Evolutionary conservation across 2,113 vertebrate species (phyloP), one percentile per base, ranked within the genome.

Genomic region (Gnathonemus echidnorhynchus): DNA sequence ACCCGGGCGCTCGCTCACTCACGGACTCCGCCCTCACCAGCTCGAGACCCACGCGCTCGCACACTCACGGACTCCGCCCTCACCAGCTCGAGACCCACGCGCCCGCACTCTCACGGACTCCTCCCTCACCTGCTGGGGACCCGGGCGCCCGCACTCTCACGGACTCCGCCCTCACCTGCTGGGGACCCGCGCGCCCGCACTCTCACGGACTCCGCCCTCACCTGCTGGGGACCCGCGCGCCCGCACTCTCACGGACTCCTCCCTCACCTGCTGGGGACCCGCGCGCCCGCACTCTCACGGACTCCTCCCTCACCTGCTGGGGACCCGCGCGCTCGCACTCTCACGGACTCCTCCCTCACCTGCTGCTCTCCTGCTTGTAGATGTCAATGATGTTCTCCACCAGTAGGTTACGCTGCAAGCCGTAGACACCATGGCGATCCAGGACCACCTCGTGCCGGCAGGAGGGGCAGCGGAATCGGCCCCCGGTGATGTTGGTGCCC

Each of bases 301-400:
- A 58, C 27, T 17, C n/a, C 74, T 1, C 13, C 15, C 27, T 48
- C 24, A 74, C 39, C 80, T 21, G 5, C 48, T 8, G 0, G 27
- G 5, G 48, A 27, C 88, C 89, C 27, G 5, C 4, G 0, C 6
- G 45, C 19, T 56, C 24, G 8, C 87, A 13, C 53, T 2, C 27
- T 10, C 77, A 77, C 3, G 5, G 27, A 85, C 21, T 24, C 17
- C 3, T 0, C 3, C 2, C 84, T 62, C 0, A 92, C 90, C 35
- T 91, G 96, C 91, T 97, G 95, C 88, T 96, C 52, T 95, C 95
- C 92, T 97, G 96, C 92, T 98, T 98, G 93, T 97, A 98, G 92
- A 98, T 97, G 89, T 98, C 98, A 0, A 98, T 97, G 94, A 98
- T 98, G 93, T 98, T 98, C 94, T 97, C 98, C 93, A 98, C 97